These are phyloP conservation scores for Tolmerus cingulatus DNA, from an alignment of 2,888 invertebrate genomes.

Conservation along the genomic window DNA sequence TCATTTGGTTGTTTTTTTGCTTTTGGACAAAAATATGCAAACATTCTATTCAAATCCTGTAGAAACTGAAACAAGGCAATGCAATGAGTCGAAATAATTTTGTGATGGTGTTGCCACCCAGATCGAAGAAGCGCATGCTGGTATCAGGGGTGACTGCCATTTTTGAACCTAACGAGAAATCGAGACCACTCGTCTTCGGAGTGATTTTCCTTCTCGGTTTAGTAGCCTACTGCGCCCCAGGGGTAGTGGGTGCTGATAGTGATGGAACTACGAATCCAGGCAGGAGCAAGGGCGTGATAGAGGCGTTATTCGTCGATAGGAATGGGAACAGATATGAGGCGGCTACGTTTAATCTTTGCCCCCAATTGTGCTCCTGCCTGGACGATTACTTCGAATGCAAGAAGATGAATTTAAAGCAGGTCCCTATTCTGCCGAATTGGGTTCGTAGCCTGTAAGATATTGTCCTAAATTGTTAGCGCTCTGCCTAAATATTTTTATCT, in stretches of 20 bases:
- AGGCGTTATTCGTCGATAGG: background rate
- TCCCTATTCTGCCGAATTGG: constrained; percentile 81
- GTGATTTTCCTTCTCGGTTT: background rate
- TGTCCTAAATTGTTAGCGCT: background rate
- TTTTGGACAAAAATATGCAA: background rate
- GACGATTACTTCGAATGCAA: constrained; percentile 80
- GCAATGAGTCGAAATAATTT: background rate
- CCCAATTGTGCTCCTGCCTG: constrained; percentile 74
- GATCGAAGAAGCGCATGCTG: background rate
- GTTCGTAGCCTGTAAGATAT: constrained; percentile 74
- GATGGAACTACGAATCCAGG: no score
- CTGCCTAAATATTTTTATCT: constrained; percentile 18
- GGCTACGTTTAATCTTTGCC: constrained; percentile 63
- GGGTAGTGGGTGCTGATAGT: background rate
- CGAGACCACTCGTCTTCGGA: background rate
- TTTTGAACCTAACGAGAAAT: background rate
- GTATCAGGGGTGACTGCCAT: background rate
- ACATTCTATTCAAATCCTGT: background rate
- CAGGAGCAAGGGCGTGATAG: background rate
- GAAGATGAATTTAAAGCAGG: constrained; percentile 72
- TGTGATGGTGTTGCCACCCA: background rate
- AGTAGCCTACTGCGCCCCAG: background rate
- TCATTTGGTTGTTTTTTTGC: no score
- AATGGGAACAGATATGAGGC: constrained; percentile 8
- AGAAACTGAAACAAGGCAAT: background rate